Evolutionary conservation across 2,888 invertebrate genomes (phyloP), one percentile per base, ranked within the genome.

Genomic region (Megaustenia siamemsis): DNA sequence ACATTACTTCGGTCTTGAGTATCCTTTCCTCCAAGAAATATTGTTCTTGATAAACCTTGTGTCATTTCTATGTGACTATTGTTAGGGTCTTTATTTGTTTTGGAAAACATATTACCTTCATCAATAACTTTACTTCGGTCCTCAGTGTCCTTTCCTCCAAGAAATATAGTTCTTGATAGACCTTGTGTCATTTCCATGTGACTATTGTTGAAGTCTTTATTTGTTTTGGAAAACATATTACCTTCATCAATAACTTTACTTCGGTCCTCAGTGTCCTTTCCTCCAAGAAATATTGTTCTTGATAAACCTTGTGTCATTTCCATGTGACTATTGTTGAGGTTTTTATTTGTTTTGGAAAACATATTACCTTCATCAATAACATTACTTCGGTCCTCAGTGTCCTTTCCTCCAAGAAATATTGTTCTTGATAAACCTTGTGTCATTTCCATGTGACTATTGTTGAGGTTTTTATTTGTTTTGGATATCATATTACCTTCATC

Each of bases 281-380:
- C 45, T 78, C 5, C 78, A 60, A 43, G 43, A 6, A 66, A 60
- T 21, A 78, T 78, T 24, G 78, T 78, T 45, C 43, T 78, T n/a
- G 78, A 43, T 5, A 43, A 45, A 15, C 60, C 53, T 43, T 60
- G 32, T 66, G 78, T 78, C 43, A 63, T 66, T 10, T 78, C 78
- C 63, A 78, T 78, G 32, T 63, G 63, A 43, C 63, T 28, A 8
- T 38, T 53, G n/a, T 76, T 53, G 53, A 45, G 53, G 8, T 10
- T 10, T 28, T 49, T 15, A n/a, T 28, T 75, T n/a, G n/a, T 75
- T 5, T 68, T 6, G 32, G 28, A n/a, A 12, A 38, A 21, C 45
- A 45, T 45, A 45, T 45, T 45, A 12, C 45, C 12, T 6, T 45
- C 45, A 45, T 45, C 45, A 45, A 10, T 6, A 45, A 12, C 45